Base-by-base conservation (phyloP, 2,888 invertebrate species). In the Koerneria pararmatus region DNA sequence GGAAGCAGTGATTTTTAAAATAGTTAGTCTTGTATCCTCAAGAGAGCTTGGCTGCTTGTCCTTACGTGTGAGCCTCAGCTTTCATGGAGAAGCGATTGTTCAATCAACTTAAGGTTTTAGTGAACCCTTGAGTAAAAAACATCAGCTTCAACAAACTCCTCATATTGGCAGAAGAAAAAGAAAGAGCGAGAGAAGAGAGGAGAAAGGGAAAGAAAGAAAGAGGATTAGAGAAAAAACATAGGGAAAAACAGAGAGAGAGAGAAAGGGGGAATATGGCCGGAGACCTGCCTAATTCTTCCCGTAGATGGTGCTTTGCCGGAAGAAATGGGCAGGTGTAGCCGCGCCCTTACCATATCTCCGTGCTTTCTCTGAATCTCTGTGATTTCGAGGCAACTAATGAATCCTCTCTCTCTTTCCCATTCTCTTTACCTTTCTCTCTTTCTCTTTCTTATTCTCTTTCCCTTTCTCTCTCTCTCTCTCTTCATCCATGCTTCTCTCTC, bases 151-250 rank as follows among this genome's bases (percentile, higher is more conserved):
- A n/a, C n/a, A n/a, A n/a, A n/a, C n/a, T n/a, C n/a, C n/a, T n/a
- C n/a, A n/a, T n/a, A n/a, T n/a, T 60, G 60, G 60, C 27, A 46
- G 60, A 41, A 31, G 41, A 60, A 48, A 60, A 32, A 29, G 60
- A 31, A 48, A 60, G 35, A 8, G 41, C 31, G 57, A n/a, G 24
- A 56, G 56, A 31, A 29, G 58, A 41, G n/a, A 22, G 34, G 32
- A 22, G 32, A 24, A 22, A 34, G 15, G 15, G 32, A 32, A 29
- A 29, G 34, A 41, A 24, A 24, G 58, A 22, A 29, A 19, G 58
- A 22, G 37, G 24, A n/a, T n/a, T n/a, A n/a, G n/a, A n/a, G n/a
- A n/a, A n/a, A n/a, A n/a, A n/a, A n/a, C n/a, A n/a, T n/a, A n/a
- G n/a, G n/a, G n/a, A n/a, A n/a, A n/a, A n/a, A n/a, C n/a, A n/a